Conservation (phyloP, 2,888 invertebrate genomes). For the Apamea crenata region DNA sequence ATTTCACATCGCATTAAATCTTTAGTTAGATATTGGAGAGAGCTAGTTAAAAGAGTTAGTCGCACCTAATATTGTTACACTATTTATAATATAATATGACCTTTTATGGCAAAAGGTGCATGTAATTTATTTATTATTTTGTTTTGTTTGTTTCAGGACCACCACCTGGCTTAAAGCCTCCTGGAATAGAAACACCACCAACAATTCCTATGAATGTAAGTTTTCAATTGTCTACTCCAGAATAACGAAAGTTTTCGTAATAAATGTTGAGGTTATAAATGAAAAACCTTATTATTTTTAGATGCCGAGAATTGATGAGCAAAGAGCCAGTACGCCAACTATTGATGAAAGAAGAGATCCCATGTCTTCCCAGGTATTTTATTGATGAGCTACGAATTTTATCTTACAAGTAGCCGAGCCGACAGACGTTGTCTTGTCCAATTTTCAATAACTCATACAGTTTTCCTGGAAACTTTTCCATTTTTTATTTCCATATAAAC, state of each 20-base stretch:
- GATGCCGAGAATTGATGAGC: conserved; percentile 89
- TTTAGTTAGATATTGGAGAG: background rate
- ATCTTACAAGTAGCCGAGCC: background rate
- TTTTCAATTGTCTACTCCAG: conserved; percentile 20
- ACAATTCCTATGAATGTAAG: conserved; percentile 79
- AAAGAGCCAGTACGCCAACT: conserved; percentile 93
- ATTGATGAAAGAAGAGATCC: conserved; percentile 91
- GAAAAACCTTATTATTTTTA: conserved; percentile 59
- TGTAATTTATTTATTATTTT: conserved; percentile 30
- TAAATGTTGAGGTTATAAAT: background rate
- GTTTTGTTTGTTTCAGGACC: conserved; percentile 84
- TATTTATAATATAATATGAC: background rate
- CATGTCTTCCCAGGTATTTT: conserved; percentile 81
- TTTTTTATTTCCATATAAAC: background rate
- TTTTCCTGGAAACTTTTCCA: background rate
- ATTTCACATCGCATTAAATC: background rate
- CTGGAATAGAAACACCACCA: conserved; percentile 84
- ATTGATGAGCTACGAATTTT: background rate
- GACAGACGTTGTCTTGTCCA: background rate
- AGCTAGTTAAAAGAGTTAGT: background rate
- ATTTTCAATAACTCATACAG: background rate
- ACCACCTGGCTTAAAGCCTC: conserved; percentile 81
- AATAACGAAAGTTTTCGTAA: background rate
- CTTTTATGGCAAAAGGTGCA: background rate
- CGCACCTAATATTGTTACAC: conserved; percentile 9